A percentile compares a stretch with the other conserved stretches of the same genome.
These are phyloP conservation scores for Equus przewalskii DNA, from an alignment of 2,113 vertebrate species.

Conservation along the genomic window DNA sequence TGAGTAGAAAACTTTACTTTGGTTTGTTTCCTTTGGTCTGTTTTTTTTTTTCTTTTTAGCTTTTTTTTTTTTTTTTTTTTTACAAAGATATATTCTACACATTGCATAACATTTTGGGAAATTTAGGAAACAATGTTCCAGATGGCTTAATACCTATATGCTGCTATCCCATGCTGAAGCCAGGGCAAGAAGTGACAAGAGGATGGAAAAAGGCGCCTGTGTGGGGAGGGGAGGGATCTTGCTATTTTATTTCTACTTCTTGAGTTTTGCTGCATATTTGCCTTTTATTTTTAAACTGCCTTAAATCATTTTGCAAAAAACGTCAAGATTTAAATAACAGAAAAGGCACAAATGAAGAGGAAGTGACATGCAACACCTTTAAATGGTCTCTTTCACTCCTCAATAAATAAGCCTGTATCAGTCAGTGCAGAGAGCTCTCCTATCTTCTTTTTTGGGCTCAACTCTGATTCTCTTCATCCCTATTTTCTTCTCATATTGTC, in stretches of 20 bases:
- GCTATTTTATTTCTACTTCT: slow-evolving; percentile 4
- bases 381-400: background rate
- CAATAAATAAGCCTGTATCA: background rate
- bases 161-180: background rate
- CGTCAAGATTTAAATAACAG: background rate
- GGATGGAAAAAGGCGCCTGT: background rate
- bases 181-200: background rate
- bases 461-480: background rate
- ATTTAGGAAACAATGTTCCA: background rate
- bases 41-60: background rate
- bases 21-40: background rate
- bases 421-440: background rate
- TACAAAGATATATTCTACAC: background rate
- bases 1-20: slow-evolving; percentile 13
- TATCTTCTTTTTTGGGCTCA: background rate
- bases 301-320: background rate
- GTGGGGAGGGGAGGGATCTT: background rate
- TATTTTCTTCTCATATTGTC: background rate
- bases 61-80: background rate
- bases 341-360: background rate
- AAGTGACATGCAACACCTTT: background rate
- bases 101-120: slow-evolving; percentile 36
- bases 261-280: background rate
- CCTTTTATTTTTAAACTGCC: slow-evolving; percentile 19
- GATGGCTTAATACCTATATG: background rate